Percentiles rank a stretch among this genome's conserved stretches.
Conservation (phyloP, 2,888 invertebrate genomes). For the Drosophila yooni region DNA sequence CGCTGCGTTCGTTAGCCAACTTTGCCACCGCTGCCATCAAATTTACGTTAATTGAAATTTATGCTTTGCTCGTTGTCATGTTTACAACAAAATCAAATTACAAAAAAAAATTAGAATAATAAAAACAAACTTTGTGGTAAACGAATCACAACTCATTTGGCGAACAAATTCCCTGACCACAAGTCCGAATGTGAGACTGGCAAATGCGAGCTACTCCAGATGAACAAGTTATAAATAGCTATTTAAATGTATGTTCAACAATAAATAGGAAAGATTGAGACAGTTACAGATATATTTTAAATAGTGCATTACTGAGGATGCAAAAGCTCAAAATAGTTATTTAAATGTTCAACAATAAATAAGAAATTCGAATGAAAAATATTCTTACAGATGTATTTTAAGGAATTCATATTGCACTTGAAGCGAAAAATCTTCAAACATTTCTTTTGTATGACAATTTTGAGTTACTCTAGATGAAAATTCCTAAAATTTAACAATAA, state of each 20-base stretch:
- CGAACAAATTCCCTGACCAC: constrained; percentile 18
- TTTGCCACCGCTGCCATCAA: constrained; percentile 56
- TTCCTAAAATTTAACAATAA: too few species aligned
- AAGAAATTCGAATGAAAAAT: too few species aligned
- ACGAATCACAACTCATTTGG: constrained; percentile 52
- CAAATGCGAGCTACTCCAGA: too few species aligned
- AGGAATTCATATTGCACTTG: too few species aligned
- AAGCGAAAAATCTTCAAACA: too few species aligned
- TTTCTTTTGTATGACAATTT: too few species aligned
- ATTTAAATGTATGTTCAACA: background rate
- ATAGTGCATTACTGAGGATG: too few species aligned
- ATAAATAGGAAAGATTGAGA: background rate
- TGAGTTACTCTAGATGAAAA: too few species aligned
- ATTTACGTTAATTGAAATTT: constrained; percentile 80
- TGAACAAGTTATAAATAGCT: background rate
- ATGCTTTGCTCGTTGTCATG: constrained; percentile 49
- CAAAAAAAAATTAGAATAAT: constrained; percentile 16
- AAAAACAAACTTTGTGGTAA: constrained; percentile 23
- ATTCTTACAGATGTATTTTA: too few species aligned
- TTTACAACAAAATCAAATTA: constrained; percentile 13
- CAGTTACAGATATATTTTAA: too few species aligned
- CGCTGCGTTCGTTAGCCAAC: constrained; percentile 48
- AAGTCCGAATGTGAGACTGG: constrained; percentile 8
- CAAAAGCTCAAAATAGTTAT: background rate
- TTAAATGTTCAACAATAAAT: background rate